Evolutionary conservation across 37 sponge, comb jelly and placozoan species (phyloP).

Genomic region (Dysidea cf. avara): DNA sequence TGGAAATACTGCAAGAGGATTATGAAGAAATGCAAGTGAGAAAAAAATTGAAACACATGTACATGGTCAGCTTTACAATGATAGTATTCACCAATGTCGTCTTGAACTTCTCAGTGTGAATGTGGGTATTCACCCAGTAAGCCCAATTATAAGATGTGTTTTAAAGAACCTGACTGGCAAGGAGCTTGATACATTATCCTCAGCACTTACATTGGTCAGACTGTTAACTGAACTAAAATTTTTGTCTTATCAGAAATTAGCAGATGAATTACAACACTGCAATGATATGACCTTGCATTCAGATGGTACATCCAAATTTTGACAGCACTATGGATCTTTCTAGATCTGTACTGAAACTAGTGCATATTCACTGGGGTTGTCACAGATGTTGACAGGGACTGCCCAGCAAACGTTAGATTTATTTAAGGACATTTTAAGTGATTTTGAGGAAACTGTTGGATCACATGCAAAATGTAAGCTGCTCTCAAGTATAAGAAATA

Average conservation of each 20-base stretch:
- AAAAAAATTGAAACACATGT: too few species aligned
- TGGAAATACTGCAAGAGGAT: too few species aligned
- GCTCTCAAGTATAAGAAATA: constrained; percentile 1
- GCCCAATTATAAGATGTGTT: background rate
- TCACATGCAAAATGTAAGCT: background rate
- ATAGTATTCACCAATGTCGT: background rate
- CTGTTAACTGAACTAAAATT: constrained; percentile 2
- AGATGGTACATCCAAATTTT: constrained; percentile 29
- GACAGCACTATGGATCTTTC: constrained; percentile 15
- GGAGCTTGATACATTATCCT: background rate
- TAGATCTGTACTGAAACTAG: background rate
- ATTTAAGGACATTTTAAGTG: background rate
- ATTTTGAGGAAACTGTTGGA: background rate
- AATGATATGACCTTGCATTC: background rate
- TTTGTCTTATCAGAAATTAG: background rate
- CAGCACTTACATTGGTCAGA: background rate
- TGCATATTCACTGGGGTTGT: background rate
- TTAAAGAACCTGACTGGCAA: background rate
- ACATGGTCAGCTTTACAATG: background rate
- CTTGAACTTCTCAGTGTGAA: background rate
- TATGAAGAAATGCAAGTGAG: too few species aligned
- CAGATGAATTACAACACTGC: background rate
- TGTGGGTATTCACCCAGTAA: background rate
- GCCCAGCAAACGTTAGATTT: constrained; percentile 6
- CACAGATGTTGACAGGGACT: constrained; percentile 14